Conservation (phyloP, 35 echinoderm and acorn worm genomes). For the Chiridota heheva region DNA sequence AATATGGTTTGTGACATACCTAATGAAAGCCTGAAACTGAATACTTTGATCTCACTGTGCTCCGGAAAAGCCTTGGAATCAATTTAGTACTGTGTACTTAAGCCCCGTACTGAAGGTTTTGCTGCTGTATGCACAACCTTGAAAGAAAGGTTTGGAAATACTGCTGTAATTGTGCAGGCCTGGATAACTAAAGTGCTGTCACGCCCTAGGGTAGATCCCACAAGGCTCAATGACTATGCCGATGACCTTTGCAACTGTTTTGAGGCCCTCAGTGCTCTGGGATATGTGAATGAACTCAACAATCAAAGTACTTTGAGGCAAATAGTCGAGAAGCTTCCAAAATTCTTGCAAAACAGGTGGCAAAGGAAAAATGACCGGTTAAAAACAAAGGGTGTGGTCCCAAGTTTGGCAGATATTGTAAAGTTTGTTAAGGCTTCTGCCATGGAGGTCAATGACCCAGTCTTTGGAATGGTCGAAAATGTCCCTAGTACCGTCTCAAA, state of each 20-base stretch:
- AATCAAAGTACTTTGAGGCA: slow-evolving; percentile 12
- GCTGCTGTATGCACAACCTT: slow-evolving; percentile 1
- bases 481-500: not conserved
- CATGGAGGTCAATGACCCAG: slow-evolving; percentile 17
- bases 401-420: slow-evolving; percentile 4
- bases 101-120: slow-evolving; percentile 30
- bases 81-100: slow-evolving; percentile 34
- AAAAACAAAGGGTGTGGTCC: not conserved
- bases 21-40: slow-evolving; percentile 41
- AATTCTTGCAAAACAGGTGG: slow-evolving; percentile 19
- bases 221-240: not conserved
- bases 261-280: not conserved
- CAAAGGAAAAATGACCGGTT: not conserved
- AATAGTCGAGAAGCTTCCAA: slow-evolving; percentile 6
- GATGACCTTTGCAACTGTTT: slow-evolving; percentile 28
- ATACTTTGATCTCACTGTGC: slow-evolving; percentile 9
- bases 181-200: slow-evolving; percentile 17
- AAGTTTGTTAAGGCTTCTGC: slow-evolving; percentile 18
- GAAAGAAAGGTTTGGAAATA: slow-evolving; percentile 13
- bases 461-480: not conserved
- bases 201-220: not conserved
- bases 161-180: slow-evolving; percentile 1
- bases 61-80: slow-evolving; percentile 25
- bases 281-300: not conserved
- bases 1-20: slow-evolving; percentile 14